Conservation (phyloP, 2,797 vertebrate genomes). For the Hylomyscus alleni region DNA sequence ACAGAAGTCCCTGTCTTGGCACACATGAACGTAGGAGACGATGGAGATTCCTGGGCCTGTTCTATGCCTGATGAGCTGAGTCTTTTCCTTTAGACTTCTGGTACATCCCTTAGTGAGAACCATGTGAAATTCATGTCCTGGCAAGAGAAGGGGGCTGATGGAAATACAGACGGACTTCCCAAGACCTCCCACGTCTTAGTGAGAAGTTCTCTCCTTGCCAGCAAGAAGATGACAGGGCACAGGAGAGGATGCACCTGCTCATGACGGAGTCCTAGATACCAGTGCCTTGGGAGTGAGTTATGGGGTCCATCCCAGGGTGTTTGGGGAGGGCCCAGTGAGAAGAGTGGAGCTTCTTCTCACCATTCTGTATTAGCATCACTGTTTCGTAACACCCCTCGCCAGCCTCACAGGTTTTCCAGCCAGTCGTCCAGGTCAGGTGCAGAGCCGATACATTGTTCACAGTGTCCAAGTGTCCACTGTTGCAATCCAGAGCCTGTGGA, state of each 20-base stretch:
- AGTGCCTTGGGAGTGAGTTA: background rate
- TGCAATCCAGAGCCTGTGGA: conserved; percentile 18
- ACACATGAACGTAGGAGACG: conserved; percentile 64
- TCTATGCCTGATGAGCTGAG: conserved; percentile 1
- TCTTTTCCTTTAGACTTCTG: rapidly evolving
- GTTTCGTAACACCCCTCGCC: conserved; percentile 66
- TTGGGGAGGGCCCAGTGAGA: too few species aligned
- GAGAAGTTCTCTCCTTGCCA: too few species aligned
- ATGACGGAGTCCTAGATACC: rapidly evolving
- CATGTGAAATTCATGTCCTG: background rate
- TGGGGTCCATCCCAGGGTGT: background rate
- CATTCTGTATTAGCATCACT: conserved; percentile 3
- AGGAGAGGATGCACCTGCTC: background rate
- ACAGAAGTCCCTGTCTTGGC: background rate
- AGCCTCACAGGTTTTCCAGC: rapidly evolving
- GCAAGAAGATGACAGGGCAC: background rate
- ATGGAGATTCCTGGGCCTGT: conserved; percentile 24
- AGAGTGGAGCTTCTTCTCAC: conserved; percentile 30
- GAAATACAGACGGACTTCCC: background rate
- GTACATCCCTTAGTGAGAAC: conserved; percentile 66
- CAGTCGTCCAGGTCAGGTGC: rapidly evolving
- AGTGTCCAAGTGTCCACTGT: rapidly evolving
- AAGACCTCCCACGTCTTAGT: background rate
- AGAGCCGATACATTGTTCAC: rapidly evolving
- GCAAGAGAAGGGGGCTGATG: rapidly evolving